phyloP scores from a whole-genome alignment of 2,888 invertebrate genomes.

The Brenthis daphne region DNA sequence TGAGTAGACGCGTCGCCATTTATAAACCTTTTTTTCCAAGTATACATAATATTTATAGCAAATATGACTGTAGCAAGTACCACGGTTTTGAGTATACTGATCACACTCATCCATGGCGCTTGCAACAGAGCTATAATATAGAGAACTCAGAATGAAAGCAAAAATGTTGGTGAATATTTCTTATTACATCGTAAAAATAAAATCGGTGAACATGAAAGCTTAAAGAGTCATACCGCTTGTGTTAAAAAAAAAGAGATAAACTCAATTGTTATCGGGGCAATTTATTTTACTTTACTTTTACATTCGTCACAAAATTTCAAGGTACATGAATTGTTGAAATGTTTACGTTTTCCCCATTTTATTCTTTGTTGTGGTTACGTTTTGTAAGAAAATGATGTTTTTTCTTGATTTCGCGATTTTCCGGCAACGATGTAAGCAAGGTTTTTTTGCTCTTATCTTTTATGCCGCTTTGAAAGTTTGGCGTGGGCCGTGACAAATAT shows the following conservation, averaged over 20 bases:
- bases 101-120: too few species aligned
- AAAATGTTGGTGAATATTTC: too few species aligned
- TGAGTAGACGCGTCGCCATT: too few species aligned
- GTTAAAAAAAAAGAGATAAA: not conserved
- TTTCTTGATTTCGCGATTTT: conserved; percentile 10
- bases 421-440: conserved; percentile 10
- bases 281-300: conserved; percentile 1
- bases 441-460: conserved; percentile 29
- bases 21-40: too few species aligned
- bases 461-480: conserved; percentile 33
- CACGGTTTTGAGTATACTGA: too few species aligned
- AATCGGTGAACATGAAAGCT: too few species aligned
- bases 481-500: conserved; percentile 35
- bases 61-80: too few species aligned
- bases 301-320: conserved; percentile 9
- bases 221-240: too few species aligned
- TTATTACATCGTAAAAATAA: too few species aligned
- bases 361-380: conserved; percentile 1
- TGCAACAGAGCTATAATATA: too few species aligned
- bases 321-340: conserved; percentile 12
- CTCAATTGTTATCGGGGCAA: conserved; percentile 8
- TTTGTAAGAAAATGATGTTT: conserved; percentile 10
- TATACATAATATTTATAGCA: too few species aligned
- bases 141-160: too few species aligned
- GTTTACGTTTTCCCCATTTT: conserved; percentile 6